Evolutionary conservation across 37 sponge, comb jelly and placozoan genomes (phyloP), one percentile per base, ranked within the genome.

Genomic region (Cliona cf. orientalis): DNA sequence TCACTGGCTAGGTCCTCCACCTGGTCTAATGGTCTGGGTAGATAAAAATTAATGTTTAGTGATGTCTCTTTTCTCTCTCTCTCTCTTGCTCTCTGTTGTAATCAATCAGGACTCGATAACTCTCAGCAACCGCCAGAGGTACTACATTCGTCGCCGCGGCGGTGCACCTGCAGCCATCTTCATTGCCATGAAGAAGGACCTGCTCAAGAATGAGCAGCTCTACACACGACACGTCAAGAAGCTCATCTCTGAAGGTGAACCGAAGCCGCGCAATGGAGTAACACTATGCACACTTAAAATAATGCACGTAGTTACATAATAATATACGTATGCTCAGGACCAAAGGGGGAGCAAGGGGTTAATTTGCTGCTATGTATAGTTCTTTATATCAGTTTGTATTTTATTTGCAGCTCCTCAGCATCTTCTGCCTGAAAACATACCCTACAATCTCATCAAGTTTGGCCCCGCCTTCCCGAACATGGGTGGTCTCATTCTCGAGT

Each of bases 401-500:
- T 42, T 14, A 45, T 72, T 68, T 46, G 37, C 68, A 77, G 71
- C 60, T 32, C 71, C 71, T 1, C 38, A 58, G 11, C 58, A 67
- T 22, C 36, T 58, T n/a, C 43, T 56, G 22, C 59, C 69, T 38
- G 55, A 45, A 35, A 19, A 62, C 1, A n/a, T 64, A 11, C 43
- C 45, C 31, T 71, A 68, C n/a, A 53, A 67, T 68, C 19, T 61
- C 25, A 58, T 84, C 21, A 49, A 69, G 75, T 34, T 90, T 57
- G 90, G 90, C 25, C 90, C 90, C 22, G 80, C 86, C 74, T 90
- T 80, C 75, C 80, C 86, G 0, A 39, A 44, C 6, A 39, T 61
- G 49, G 69, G 84, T 72, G 79, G 76, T 53, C 64, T 89, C 58
- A 58, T 89, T 64, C 31, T 89, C 25, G 84, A 83, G 33, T 83